Conservation (phyloP, 2,797 vertebrate genomes). For the Borostomias antarcticus region DNA sequence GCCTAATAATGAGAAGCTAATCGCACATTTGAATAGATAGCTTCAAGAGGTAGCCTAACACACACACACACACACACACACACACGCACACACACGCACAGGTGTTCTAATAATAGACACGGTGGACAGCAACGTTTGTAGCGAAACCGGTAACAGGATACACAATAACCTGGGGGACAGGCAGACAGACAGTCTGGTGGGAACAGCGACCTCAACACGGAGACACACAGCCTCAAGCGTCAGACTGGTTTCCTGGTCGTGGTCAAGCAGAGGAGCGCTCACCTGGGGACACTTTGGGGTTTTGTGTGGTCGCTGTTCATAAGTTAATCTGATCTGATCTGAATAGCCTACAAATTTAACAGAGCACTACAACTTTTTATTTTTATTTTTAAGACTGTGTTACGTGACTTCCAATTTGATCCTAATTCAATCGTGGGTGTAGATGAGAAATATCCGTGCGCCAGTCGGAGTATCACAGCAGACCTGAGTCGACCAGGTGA, state of each 20-base stretch:
- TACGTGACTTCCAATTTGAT: no score
- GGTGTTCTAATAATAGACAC: background rate
- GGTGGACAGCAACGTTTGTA: background rate
- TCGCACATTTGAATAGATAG: background rate
- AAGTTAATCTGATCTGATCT: no score
- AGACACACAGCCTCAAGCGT: background rate
- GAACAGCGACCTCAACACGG: conserved; percentile 23
- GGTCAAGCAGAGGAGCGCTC: conserved; percentile 24
- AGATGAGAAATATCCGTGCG: no score
- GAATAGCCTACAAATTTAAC: no score
- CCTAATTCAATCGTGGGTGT: background rate
- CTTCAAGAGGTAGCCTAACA: background rate
- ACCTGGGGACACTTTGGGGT: conserved; percentile 23
- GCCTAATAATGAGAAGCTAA: background rate
- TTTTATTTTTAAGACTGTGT: no score
- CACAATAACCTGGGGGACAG: conserved; percentile 4
- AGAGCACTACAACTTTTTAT: no score
- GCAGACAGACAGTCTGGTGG: conserved; percentile 8
- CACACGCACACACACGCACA: background rate
- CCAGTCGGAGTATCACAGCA: no score
- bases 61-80: background rate
- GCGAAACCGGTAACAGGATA: conserved; percentile 24
- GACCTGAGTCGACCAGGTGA: no score
- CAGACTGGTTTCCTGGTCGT: conserved; percentile 30
- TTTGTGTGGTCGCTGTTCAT: background rate